These are phyloP conservation scores for Cybosia mesomella DNA, from an alignment of 2,888 invertebrate species.

Conservation along the genomic window DNA sequence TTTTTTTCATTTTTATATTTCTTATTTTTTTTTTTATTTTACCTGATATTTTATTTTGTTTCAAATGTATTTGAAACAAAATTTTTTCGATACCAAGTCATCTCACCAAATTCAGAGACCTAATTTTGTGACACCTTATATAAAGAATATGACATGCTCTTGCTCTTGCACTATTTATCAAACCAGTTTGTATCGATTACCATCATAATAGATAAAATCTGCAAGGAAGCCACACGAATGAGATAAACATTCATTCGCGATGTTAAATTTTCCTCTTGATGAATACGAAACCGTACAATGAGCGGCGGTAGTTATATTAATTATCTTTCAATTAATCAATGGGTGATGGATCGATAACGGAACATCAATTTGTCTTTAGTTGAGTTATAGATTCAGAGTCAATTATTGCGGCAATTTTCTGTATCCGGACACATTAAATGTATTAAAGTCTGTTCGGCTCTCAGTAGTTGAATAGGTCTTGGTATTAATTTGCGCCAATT, in stretches of 20 bases:
- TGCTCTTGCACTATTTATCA: neutral
- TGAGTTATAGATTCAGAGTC: constrained; percentile 36
- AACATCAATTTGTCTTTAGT: constrained; percentile 38
- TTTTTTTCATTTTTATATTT: no score
- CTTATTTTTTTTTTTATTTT: no score
- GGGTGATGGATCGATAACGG: constrained; percentile 38
- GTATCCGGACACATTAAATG: constrained; percentile 6
- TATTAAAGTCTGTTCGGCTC: neutral
- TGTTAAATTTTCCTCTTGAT: constrained; percentile 17
- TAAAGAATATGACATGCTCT: neutral
- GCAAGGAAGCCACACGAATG: neutral
- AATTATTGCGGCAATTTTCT: constrained; percentile 29
- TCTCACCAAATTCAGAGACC: no score
- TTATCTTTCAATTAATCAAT: constrained; percentile 28
- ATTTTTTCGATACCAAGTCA: no score
- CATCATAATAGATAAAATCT: neutral
- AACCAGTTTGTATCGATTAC: neutral
- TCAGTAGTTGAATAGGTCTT: neutral
- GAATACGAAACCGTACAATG: constrained; percentile 27
- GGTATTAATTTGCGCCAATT: neutral
- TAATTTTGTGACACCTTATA: no score
- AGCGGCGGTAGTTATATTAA: constrained; percentile 28
- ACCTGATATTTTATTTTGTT: no score
- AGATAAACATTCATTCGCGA: constrained; percentile 4
- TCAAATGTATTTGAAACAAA: no score